These are phyloP conservation scores for Papilio machaon DNA, from an alignment of 1,140 invertebrate genomes.

Conservation along the genomic window DNA sequence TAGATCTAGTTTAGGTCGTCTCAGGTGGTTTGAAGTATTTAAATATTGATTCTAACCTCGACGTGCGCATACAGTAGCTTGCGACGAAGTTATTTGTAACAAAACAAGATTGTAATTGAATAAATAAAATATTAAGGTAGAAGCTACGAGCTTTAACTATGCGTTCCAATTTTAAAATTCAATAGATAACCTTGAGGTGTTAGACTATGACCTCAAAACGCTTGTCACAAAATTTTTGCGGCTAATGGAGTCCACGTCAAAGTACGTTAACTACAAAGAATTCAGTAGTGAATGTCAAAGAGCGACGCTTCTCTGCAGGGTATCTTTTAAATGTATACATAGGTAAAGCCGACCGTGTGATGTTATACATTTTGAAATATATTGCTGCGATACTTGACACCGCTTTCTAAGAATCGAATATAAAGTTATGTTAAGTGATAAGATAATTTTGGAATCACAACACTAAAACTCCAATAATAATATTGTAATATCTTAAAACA, in stretches of 20 bases:
- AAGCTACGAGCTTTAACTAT: neutral
- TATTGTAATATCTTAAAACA: neutral
- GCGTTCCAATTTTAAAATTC: neutral
- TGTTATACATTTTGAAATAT: neutral
- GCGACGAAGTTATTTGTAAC: neutral
- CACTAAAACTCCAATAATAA: too few relatives aligned
- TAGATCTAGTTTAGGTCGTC: slow-evolving; percentile 1
- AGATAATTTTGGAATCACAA: too few relatives aligned
- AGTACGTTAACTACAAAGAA: neutral
- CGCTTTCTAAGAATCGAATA: neutral
- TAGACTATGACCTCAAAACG: neutral
- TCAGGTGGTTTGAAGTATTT: neutral
- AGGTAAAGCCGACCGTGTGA: neutral
- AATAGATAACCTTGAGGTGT: neutral
- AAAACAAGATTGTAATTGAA: too few relatives aligned
- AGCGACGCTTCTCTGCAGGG: neutral
- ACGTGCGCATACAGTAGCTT: neutral
- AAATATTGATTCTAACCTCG: slow-evolving; percentile 11
- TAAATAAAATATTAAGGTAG: too few relatives aligned
- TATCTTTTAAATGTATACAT: neutral
- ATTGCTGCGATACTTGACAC: neutral
- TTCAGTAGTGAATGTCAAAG: neutral
- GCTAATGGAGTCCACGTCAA: neutral
- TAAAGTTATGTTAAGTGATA: too few relatives aligned
- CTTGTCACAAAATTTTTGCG: neutral